These are phyloP conservation scores for Pan troglodytes DNA, from an alignment of 2,113 vertebrate species.

Conservation along the genomic window NHGRI_mPanTro3-v2.1_pri NC_072404.2:133219501-133220000, in stretches of 20 bases:
- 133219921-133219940: background rate
- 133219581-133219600: constrained; percentile 7
- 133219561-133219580: background rate
- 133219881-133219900: background rate
- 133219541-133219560: background rate
- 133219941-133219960: background rate
- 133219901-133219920: background rate
- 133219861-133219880: background rate
- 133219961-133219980: background rate
- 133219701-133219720: background rate
- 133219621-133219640: background rate
- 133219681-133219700: background rate
- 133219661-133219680: background rate
- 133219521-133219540: too few relatives aligned
- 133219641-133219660: background rate
- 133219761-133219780: background rate
- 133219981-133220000: background rate
- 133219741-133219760: background rate
- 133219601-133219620: background rate
- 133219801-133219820: background rate
- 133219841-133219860: background rate
- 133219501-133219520: background rate
- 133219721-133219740: background rate
- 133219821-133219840: background rate
- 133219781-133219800: background rate